These are phyloP conservation scores for Drosophila mettleri DNA, from an alignment of 2,888 invertebrate species.

Conservation along the genomic window DNA sequence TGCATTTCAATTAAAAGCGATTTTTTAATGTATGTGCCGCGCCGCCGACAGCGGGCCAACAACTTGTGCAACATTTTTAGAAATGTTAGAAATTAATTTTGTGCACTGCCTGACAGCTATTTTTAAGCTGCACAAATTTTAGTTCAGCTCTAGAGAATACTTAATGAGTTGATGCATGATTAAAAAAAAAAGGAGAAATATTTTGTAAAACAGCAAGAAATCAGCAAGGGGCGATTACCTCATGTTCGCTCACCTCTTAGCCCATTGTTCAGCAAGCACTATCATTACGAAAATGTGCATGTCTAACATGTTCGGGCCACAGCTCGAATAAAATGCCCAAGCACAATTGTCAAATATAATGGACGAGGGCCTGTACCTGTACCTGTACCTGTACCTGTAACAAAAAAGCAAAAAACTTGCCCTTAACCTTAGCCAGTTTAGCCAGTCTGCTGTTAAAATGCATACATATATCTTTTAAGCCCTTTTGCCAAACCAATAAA, in stretches of 20 bases:
- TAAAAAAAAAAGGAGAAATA: background rate
- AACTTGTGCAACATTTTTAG: constrained; percentile 27
- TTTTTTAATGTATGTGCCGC: constrained; percentile 62
- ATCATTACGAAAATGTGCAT: constrained; percentile 57
- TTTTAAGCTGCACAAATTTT: constrained; percentile 19
- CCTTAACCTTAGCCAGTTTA: constrained; percentile 63
- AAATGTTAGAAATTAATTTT: constrained; percentile 69
- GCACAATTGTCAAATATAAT: constrained; percentile 48
- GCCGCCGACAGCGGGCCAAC: constrained; percentile 3
- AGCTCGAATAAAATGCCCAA: constrained; percentile 21
- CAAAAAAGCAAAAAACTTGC: constrained; percentile 47
- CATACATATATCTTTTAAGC: constrained; percentile 69
- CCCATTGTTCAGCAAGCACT: constrained; percentile 33
- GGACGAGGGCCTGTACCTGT: constrained; percentile 4
- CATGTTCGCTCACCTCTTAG: constrained; percentile 11
- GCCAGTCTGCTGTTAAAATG: constrained; percentile 51
- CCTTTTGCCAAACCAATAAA: constrained; percentile 80
- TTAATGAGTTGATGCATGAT: constrained; percentile 11
- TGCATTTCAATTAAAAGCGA: constrained; percentile 74
- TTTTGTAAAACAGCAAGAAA: background rate
- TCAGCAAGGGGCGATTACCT: constrained; percentile 19
- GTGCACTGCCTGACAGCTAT: constrained; percentile 20
- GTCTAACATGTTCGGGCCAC: constrained; percentile 43
- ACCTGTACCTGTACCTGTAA: constrained; percentile 6
- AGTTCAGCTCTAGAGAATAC: constrained; percentile 7